Evolutionary conservation across 2,797 vertebrate genomes (phyloP).

Genomic region (Acrossocheilus fasciatus): DNA sequence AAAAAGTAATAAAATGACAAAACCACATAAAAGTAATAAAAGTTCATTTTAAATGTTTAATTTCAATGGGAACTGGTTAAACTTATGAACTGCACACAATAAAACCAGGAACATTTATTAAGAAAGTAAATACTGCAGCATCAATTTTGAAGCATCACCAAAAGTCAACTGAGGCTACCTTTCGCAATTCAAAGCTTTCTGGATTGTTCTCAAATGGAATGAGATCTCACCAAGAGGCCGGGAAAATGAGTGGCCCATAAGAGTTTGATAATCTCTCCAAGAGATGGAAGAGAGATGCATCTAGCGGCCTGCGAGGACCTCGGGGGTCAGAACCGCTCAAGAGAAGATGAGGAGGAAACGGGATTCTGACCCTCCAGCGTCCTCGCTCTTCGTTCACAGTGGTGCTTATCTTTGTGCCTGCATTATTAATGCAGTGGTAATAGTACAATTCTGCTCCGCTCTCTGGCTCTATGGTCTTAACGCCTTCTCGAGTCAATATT

Average conservation of each 20-base stretch:
- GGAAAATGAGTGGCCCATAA: conserved; percentile 12
- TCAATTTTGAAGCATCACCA: background rate
- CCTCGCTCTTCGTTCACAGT: conserved; percentile 31
- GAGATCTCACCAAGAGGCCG: conserved; percentile 12
- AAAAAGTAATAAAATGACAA: too few relatives aligned
- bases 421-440: conserved; percentile 59
- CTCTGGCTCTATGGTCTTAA: conserved; percentile 33
- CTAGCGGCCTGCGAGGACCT: conserved; percentile 23
- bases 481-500: conserved; percentile 33
- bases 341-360: conserved; percentile 52
- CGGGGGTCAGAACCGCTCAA: conserved; percentile 15
- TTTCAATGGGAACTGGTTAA: background rate
- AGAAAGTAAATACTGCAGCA: background rate
- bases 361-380: conserved; percentile 39
- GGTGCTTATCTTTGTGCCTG: conserved; percentile 43
- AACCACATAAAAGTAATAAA: too few relatives aligned
- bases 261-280: conserved; percentile 43
- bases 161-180: background rate
- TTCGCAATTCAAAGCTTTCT: conserved; percentile 1
- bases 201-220: conserved; percentile 36
- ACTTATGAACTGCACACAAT: background rate
- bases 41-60: too few relatives aligned
- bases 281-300: conserved; percentile 55
- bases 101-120: background rate
- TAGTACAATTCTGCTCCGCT: conserved; percentile 22